phyloP scores from a whole-genome alignment of 2,888 invertebrate genomes.

The Polymixis flavicincta region DNA sequence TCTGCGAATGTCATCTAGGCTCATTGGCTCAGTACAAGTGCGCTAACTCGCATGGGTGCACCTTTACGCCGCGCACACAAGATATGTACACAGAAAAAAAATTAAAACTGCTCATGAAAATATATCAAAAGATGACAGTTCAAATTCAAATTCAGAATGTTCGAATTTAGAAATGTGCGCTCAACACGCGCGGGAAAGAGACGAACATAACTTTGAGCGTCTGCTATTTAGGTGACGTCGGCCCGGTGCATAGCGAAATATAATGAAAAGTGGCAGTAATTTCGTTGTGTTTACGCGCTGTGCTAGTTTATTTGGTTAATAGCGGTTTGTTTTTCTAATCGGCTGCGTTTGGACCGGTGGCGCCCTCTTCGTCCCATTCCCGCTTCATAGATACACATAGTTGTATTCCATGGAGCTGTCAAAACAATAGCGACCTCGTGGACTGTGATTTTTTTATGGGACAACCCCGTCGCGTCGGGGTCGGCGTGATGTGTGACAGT shows the following conservation, averaged over 20 bases:
- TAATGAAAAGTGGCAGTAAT: conserved; percentile 90
- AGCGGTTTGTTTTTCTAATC: conserved; percentile 74
- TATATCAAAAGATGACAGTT: conserved; percentile 74
- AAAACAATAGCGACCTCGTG: conserved; percentile 82
- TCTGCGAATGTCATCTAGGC: conserved; percentile 88
- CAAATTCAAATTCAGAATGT: conserved; percentile 78
- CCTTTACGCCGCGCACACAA: conserved; percentile 69
- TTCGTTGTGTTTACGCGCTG: conserved; percentile 90
- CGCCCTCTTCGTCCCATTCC: conserved; percentile 82
- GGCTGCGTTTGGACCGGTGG: conserved; percentile 70
- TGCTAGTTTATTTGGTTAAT: conserved; percentile 88
- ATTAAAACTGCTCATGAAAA: conserved; percentile 65
- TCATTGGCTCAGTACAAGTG: conserved; percentile 87
- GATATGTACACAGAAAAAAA: conserved; percentile 61
- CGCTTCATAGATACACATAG: conserved; percentile 74
- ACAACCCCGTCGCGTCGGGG: conserved; percentile 52
- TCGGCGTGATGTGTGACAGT: conserved; percentile 69
- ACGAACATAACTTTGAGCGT: conserved; percentile 78
- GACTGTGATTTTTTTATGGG: conserved; percentile 65
- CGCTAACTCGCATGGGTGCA: conserved; percentile 84
- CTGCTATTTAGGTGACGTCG: conserved; percentile 87
- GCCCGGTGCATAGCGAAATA: conserved; percentile 89
- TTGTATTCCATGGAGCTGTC: conserved; percentile 82
- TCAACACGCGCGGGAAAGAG: conserved; percentile 82
- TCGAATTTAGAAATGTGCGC: conserved; percentile 83